These are phyloP conservation scores for Drosophila quadrilineata DNA, from an alignment of 1,140 invertebrate species.

Conservation along the genomic window DNA sequence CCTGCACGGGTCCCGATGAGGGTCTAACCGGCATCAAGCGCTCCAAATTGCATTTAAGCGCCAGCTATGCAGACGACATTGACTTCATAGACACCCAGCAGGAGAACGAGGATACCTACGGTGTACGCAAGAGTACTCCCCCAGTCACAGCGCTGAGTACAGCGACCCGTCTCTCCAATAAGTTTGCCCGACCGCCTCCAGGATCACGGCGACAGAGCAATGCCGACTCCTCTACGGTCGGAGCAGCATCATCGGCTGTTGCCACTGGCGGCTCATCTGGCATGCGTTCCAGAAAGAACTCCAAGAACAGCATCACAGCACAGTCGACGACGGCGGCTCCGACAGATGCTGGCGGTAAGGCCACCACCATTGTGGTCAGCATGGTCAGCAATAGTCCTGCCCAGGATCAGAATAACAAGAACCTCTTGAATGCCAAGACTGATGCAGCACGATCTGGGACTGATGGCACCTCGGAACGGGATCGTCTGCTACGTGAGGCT, in stretches of 20 bases:
- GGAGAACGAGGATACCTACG: constrained; percentile 82
- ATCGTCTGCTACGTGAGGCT: constrained; percentile 69
- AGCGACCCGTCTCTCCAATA: constrained; percentile 52
- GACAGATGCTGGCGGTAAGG: constrained; percentile 21
- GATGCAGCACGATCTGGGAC: constrained; percentile 32
- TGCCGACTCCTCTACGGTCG: constrained; percentile 39
- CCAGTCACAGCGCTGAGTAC: constrained; percentile 23
- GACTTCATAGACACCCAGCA: constrained; percentile 89
- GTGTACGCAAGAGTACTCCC: constrained; percentile 77
- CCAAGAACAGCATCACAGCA: constrained; percentile 55
- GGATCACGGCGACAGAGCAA: constrained; percentile 53
- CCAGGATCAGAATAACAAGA: constrained; percentile 76
- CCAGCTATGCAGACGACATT: constrained; percentile 85
- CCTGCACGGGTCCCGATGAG: constrained; percentile 89
- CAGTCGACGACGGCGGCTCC: background rate
- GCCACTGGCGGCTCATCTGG: constrained; percentile 28
- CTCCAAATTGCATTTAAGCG: constrained; percentile 85
- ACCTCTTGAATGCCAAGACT: constrained; percentile 71
- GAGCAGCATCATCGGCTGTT: background rate
- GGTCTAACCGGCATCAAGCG: constrained; percentile 88
- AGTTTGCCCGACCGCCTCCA: constrained; percentile 43
- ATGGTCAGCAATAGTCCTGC: constrained; percentile 56
- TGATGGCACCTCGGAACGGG: constrained; percentile 45
- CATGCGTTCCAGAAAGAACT: constrained; percentile 76
- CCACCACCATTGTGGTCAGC: constrained; percentile 71